Evolutionary conservation across 2,797 vertebrate genomes (phyloP).

Genomic region (Pempheris klunzingeri): DNA sequence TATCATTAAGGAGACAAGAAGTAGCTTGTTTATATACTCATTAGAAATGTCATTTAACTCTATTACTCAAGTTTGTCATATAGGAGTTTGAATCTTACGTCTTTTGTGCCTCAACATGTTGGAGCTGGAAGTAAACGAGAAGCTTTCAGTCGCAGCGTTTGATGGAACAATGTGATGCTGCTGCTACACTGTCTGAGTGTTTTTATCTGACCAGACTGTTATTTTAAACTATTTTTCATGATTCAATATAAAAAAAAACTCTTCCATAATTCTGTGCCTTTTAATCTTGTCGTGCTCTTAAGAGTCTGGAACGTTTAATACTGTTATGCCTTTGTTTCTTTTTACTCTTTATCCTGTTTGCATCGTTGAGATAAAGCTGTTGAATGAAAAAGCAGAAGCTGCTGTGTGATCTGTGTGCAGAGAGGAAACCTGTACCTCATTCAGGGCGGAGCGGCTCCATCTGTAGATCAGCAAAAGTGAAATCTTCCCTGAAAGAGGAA

Average conservation of each 20-base stretch:
- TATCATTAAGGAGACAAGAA: conserved; percentile 13
- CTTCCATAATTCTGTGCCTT: conserved; percentile 45
- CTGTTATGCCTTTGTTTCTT: conserved; percentile 21
- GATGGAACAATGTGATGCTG: conserved; percentile 19
- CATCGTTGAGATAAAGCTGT: conserved; percentile 61
- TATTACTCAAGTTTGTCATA: conserved; percentile 18
- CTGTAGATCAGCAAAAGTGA: background rate
- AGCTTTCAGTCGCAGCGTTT: conserved; percentile 20
- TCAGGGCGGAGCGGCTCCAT: background rate
- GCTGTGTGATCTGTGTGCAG: background rate
- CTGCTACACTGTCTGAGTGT: background rate
- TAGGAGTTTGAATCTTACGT: conserved; percentile 19
- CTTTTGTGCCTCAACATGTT: conserved; percentile 28
- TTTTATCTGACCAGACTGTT: no score
- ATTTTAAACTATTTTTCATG: background rate
- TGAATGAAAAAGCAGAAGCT: conserved; percentile 18
- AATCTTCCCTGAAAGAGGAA: background rate
- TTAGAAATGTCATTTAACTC: conserved; percentile 37
- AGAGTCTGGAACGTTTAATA: no score
- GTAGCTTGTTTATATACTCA: conserved; percentile 18
- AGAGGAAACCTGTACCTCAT: background rate
- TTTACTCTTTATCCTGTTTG: conserved; percentile 33
- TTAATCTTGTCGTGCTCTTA: no score
- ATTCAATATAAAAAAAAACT: conserved; percentile 6
- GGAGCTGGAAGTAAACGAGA: conserved; percentile 9